These are phyloP conservation scores for Numenius arquata DNA, from an alignment of 2,113 vertebrate genomes.

Conservation along the genomic window DNA sequence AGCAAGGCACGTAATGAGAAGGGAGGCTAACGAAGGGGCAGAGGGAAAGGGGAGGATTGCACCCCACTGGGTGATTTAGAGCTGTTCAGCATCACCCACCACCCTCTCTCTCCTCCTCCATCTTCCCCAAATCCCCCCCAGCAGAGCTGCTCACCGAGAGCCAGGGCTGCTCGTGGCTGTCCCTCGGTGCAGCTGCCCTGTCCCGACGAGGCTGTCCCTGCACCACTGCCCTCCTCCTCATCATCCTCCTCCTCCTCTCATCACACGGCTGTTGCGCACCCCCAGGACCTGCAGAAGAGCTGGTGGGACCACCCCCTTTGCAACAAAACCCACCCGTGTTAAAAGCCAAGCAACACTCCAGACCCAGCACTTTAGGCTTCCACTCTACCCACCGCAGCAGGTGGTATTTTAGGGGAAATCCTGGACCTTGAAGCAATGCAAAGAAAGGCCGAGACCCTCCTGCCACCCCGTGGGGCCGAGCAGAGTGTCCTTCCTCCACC, in stretches of 20 bases:
- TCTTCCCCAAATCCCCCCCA: background rate
- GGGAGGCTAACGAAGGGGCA: background rate
- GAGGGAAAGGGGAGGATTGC: background rate
- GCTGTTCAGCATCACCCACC: background rate
- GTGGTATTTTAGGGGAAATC: background rate
- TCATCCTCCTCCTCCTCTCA: background rate
- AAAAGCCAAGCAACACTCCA: background rate
- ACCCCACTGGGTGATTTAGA: background rate
- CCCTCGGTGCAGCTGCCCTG: background rate
- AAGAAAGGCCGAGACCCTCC: background rate
- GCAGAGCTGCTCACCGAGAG: background rate
- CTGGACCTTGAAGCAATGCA: background rate
- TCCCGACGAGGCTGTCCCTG: background rate
- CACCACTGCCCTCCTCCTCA: background rate
- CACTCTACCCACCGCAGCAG: background rate
- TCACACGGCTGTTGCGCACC: fast-evolving
- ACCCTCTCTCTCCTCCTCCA: background rate
- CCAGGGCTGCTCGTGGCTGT: background rate
- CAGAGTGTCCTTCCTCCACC: background rate
- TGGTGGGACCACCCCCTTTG: fast-evolving
- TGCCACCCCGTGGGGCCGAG: fast-evolving
- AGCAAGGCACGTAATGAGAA: background rate
- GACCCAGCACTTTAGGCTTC: background rate
- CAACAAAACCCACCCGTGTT: fast-evolving
- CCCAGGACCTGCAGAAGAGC: background rate